Base-by-base conservation (phyloP, 1,140 invertebrate genomes). In the Andrena cerasifolii region DNA sequence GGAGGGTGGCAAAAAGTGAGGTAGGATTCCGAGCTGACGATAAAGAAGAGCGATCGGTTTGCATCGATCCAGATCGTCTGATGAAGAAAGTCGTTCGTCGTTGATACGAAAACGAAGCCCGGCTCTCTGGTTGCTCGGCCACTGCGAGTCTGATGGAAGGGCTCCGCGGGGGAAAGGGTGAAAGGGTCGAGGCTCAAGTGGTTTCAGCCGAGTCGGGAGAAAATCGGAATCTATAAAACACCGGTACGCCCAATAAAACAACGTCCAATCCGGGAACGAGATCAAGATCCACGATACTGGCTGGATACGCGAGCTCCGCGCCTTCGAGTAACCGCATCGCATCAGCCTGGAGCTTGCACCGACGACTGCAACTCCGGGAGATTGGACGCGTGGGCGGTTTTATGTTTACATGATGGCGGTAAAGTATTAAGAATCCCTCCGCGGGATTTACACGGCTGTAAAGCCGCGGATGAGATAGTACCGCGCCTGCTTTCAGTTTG, bases 221-320 rank as follows among this genome's bases (percentile, higher is more conserved):
- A 85, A 85, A 85, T 87, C 84, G 80, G 61, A 78, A 87, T 88
- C 87, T 82, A 87, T 88, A 87, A 85, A 86, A 79, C 71, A 81
- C 59, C 77, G 56, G 61, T 56, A 65, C 67, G 78, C 61, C 74
- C 86, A 83, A 86, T 88, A 87, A 88, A 88, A 79, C 86, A 85
- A 77, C 72, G 78, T 85, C 78, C 82, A 78, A 84, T 84, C 71
- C 45, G 28, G 36, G 31, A 31, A 65, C 49, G 79, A 72, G 63
- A 26, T 73, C 49, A 54, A 66, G 58, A 83, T 82, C 26, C 65
- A 36, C 74, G 80, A 78, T 79, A 66, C 54, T 28, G 14, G 31
- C 31, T 7, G 47, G 53, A 73, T 78, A 65, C 4, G 10, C n/a
- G n/a, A 66, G 31, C 62, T 43, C n/a, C n/a, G 47, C 28, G 53